phyloP scores from a whole-genome alignment of 2,888 invertebrate genomes.

The Aleiodes testaceus region DNA sequence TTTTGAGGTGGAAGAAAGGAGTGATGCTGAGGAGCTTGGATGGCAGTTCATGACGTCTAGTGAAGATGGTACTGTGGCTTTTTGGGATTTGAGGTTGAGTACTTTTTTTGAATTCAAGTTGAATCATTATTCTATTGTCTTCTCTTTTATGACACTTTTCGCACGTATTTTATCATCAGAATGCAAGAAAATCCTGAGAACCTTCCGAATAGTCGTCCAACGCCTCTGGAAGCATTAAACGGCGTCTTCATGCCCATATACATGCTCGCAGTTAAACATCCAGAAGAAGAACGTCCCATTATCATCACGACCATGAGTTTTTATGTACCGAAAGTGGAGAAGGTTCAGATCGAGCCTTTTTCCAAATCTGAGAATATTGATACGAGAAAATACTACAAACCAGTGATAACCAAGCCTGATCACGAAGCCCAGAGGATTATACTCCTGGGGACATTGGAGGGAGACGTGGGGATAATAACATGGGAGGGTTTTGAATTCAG shows the following conservation, averaged over 20 bases:
- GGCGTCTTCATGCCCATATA: conserved; percentile 79
- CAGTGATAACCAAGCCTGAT: conserved; percentile 55
- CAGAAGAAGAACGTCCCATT: conserved; percentile 71
- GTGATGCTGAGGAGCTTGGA: conserved; percentile 68
- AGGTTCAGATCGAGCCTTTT: conserved; percentile 50
- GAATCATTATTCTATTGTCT: background rate
- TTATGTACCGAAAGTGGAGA: conserved; percentile 63
- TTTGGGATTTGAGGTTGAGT: conserved; percentile 80
- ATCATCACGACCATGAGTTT: conserved; percentile 74
- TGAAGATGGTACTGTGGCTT: conserved; percentile 80
- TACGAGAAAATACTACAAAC: conserved; percentile 56
- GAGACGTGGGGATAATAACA: conserved; percentile 73
- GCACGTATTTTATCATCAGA: background rate
- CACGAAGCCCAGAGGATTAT: conserved; percentile 54
- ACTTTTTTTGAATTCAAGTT: conserved; percentile 13
- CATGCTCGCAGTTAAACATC: conserved; percentile 74
- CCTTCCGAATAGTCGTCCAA: conserved; percentile 58
- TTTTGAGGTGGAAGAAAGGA: conserved; percentile 67
- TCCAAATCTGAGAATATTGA: conserved; percentile 51
- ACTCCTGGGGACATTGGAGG: conserved; percentile 63
- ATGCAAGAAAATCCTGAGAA: background rate
- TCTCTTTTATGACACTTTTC: background rate
- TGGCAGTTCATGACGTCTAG: conserved; percentile 80
- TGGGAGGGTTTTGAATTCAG: conserved; percentile 83
- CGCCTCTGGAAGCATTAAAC: conserved; percentile 77